Percentiles rank a stretch among this genome's conserved stretches.
Evolutionary conservation across 2,797 vertebrate genomes (phyloP).

Genomic region (Thamnophis elegans): DNA sequence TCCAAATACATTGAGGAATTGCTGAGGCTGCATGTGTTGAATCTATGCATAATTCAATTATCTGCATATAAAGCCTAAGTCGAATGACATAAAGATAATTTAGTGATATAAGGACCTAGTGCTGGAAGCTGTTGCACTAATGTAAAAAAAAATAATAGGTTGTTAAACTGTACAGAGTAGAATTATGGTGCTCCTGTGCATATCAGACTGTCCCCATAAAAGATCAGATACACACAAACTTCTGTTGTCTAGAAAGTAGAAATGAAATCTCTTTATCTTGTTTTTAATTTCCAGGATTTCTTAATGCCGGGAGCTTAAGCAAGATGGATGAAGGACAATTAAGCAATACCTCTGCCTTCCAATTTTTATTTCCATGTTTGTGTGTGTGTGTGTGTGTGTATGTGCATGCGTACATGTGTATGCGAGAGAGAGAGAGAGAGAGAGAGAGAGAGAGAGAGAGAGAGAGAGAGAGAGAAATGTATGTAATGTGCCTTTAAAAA

Average conservation of each 20-base stretch:
- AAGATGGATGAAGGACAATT: slow-evolving; percentile 76
- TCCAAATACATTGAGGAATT: neutral
- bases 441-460: no score
- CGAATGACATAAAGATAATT: neutral
- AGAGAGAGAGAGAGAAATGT: neutral
- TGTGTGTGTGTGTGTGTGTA: slow-evolving; percentile 36
- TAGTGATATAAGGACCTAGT: neutral
- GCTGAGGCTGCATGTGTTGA: neutral
- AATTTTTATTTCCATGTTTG: slow-evolving; percentile 22
- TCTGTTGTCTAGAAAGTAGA: neutral
- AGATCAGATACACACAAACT: neutral
- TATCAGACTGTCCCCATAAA: neutral
- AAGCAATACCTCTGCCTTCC: slow-evolving; percentile 82
- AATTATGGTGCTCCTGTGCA: neutral
- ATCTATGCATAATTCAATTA: neutral
- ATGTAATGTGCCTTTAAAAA: slow-evolving; percentile 60
- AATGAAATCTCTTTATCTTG: neutral
- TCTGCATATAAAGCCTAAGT: neutral
- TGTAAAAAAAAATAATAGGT: neutral
- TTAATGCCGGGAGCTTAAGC: slow-evolving; percentile 60
- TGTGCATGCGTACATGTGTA: slow-evolving; percentile 11
- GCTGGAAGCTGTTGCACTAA: neutral
- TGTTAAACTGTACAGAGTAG: neutral
- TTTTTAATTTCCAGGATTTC: slow-evolving; percentile 65
- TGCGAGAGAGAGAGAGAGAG: neutral